Percentiles rank a stretch among this genome's conserved stretches.
Evolutionary conservation across 2,888 invertebrate species (phyloP).

Genomic region (Campoplex capitator): DNA sequence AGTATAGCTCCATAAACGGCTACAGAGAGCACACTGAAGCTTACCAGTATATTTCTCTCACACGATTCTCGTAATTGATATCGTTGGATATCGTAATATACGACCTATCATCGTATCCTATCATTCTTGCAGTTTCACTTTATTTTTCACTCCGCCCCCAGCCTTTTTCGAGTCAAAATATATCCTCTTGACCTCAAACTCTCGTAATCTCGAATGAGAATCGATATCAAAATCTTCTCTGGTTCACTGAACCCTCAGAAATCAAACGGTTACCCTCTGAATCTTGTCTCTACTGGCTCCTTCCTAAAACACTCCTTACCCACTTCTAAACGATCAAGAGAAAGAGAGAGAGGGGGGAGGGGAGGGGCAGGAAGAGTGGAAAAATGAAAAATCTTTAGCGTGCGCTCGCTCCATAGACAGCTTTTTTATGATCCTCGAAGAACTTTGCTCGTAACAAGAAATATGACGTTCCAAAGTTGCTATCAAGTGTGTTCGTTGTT

Average conservation of each 20-base stretch:
- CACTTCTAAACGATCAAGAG: not conserved
- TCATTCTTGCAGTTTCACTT: constrained; percentile 56
- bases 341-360: not conserved
- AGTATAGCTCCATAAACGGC: constrained; percentile 78
- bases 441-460: constrained; percentile 34
- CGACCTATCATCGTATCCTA: constrained; percentile 62
- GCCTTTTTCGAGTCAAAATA: constrained; percentile 27
- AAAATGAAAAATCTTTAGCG: constrained; percentile 13
- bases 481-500: not conserved
- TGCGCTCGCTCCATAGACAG: not conserved
- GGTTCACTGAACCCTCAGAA: not conserved
- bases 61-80: constrained; percentile 73
- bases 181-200: constrained; percentile 48
- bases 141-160: constrained; percentile 19
- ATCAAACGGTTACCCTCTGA: not conserved
- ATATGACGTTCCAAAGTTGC: not conserved
- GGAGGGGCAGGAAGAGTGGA: not conserved
- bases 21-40: constrained; percentile 47
- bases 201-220: constrained; percentile 21
- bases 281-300: not conserved
- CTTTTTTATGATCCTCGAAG: not conserved
- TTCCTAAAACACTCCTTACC: not conserved
- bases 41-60: constrained; percentile 41
- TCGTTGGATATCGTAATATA: constrained; percentile 73
- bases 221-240: not conserved